Percentiles rank a stretch among this genome's conserved stretches.
Evolutionary conservation across 2,797 vertebrate species (phyloP).

Genomic region (Artibeus jamaicensis): DNA sequence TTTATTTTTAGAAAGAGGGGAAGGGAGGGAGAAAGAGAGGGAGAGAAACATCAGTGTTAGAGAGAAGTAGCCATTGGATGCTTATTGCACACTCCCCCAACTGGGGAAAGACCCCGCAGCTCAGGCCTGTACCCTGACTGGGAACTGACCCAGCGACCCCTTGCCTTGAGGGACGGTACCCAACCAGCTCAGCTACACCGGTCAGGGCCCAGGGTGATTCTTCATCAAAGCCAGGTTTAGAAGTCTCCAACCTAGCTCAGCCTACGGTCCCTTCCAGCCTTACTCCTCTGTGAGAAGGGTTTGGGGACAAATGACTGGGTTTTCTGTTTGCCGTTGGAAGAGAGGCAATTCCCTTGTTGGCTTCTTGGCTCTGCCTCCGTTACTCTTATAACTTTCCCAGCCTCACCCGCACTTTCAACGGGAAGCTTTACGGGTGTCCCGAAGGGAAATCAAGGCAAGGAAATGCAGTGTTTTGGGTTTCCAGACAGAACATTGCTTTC

Average conservation of each 20-base stretch:
- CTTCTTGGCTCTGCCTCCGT: background rate
- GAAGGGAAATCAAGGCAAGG: background rate
- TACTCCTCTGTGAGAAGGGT: background rate
- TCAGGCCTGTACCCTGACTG: too few relatives aligned
- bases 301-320: background rate
- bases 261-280: accelerated
- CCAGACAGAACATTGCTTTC: background rate
- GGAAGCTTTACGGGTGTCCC: background rate
- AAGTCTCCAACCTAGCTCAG: too few relatives aligned
- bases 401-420: background rate
- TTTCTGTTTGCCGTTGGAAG: background rate
- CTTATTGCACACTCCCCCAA: too few relatives aligned
- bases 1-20: too few relatives aligned
- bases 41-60: too few relatives aligned
- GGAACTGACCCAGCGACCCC: too few relatives aligned
- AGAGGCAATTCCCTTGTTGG: background rate
- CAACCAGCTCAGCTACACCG: too few relatives aligned
- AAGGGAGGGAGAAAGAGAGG: too few relatives aligned
- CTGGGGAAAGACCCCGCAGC: too few relatives aligned
- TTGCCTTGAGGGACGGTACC: too few relatives aligned
- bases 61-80: too few relatives aligned
- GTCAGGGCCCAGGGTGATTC: background rate
- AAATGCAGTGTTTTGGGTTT: background rate
- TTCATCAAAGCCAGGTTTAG: background rate
- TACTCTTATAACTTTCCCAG: background rate